phyloP scores from a whole-genome alignment of 2,888 invertebrate species.

The Trissoscelio sp. region DNA sequence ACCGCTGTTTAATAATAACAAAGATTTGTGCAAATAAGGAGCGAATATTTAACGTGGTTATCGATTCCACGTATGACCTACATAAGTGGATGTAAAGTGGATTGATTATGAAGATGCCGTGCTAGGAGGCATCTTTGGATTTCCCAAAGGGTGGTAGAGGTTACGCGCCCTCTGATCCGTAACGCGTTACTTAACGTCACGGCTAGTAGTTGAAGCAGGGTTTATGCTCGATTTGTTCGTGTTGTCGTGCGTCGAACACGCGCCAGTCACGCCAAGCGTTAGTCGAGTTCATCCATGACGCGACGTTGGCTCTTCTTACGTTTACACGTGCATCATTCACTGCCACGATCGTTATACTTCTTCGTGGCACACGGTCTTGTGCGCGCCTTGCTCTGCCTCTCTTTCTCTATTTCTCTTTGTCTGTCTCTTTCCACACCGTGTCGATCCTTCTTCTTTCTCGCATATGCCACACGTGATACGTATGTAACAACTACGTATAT shows the following conservation, averaged over 20 bases:
- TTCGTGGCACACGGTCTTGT: slow-evolving; percentile 20
- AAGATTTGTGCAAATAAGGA: background rate
- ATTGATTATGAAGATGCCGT: slow-evolving; percentile 57
- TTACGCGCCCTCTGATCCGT: slow-evolving; percentile 57
- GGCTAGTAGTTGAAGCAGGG: slow-evolving; percentile 42
- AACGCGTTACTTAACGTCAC: slow-evolving; percentile 56
- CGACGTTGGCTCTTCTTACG: slow-evolving; percentile 62
- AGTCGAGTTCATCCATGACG: slow-evolving; percentile 64
- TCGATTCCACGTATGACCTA: slow-evolving; percentile 45
- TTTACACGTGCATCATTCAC: slow-evolving; percentile 67
- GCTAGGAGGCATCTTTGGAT: slow-evolving; percentile 58
- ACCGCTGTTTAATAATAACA: too few species aligned
- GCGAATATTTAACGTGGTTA: slow-evolving; percentile 16
- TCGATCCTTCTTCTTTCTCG: slow-evolving; percentile 15
- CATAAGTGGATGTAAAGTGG: slow-evolving; percentile 45
- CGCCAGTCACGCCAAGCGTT: slow-evolving; percentile 76
- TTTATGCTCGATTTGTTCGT: slow-evolving; percentile 64
- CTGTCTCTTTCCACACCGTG: background rate
- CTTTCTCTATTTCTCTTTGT: slow-evolving; percentile 3
- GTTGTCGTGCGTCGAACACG: slow-evolving; percentile 77
- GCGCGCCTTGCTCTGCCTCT: background rate
- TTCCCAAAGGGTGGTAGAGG: slow-evolving; percentile 55
- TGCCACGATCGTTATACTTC: slow-evolving; percentile 53
- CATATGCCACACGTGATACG: slow-evolving; percentile 38
- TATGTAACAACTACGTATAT: slow-evolving; percentile 41